Evolutionary conservation across 1,140 invertebrate species (phyloP).

Genomic region (Saccostrea cuccullata): DNA sequence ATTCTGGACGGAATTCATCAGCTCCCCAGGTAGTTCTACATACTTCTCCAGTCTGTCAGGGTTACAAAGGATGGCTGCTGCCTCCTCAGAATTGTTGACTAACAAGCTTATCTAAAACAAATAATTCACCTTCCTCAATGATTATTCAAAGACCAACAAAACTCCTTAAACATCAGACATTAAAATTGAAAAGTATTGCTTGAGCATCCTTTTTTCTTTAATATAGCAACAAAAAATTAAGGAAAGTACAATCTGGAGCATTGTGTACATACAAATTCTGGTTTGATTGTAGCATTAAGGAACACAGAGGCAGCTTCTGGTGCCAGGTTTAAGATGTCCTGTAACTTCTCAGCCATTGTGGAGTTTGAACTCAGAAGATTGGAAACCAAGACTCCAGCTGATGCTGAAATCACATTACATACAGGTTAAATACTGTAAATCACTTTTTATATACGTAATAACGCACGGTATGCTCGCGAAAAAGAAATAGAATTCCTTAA

Average conservation of each 20-base stretch:
- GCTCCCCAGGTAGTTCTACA: not conserved
- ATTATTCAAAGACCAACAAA: too few relatives aligned
- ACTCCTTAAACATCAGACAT: too few relatives aligned
- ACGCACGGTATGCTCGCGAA: too few relatives aligned
- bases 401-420: not conserved
- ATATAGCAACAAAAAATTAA: too few relatives aligned
- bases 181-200: too few relatives aligned
- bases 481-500: too few relatives aligned
- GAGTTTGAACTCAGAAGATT: constrained; percentile 3
- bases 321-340: constrained; percentile 8
- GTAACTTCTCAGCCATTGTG: constrained; percentile 36
- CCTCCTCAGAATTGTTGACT: not conserved
- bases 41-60: not conserved
- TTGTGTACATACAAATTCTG: constrained; percentile 13
- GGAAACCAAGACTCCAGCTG: constrained; percentile 1
- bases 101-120: constrained; percentile 1
- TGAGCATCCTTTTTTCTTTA: too few relatives aligned
- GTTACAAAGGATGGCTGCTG: not conserved
- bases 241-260: not conserved
- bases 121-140: not conserved
- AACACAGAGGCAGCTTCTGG: constrained; percentile 7
- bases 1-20: not conserved
- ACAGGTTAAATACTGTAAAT: too few relatives aligned
- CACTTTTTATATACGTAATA: too few relatives aligned
- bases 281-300: constrained; percentile 18